Base-by-base conservation (phyloP, 2,797 vertebrate genomes). In the Mus spretus region DNA sequence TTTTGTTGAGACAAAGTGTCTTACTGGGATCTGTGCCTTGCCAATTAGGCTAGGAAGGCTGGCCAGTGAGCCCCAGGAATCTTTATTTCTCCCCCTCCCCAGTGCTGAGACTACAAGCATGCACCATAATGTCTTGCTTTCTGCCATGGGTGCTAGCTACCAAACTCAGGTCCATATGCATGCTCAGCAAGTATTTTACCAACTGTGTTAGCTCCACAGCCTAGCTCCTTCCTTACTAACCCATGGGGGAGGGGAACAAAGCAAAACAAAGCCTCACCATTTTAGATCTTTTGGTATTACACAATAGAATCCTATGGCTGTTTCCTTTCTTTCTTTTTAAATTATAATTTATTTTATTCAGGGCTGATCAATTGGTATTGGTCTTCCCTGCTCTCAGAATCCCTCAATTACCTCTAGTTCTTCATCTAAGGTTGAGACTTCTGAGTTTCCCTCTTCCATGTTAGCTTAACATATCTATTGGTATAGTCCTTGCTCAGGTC, bases 321-420 rank as follows among this genome's bases (percentile, higher is more conserved):
- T 93, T 63, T 85, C 26, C 40, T 82, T 82, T 28, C 22, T 61
- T 83, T 61, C 80, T 82, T 82, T 61, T 83, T 40, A 83, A 61
- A 61, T 61, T 61, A 83, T 28, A 61, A 83, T 61, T 83, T 61
- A 17, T 61, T 28, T 83, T 40, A 28, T 44, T 83, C 24, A 11
- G 3, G 24, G 57, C 57, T 83, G n/a, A 82, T 40, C 13, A 40
- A 31, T 82, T 82, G 80, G 12, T 59, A 40, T n/a, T 82, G 40
- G n/a, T 40, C 53, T 61, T 61, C 80, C 24, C n/a, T 61, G 55
- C 6, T 57, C 79, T 81, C 55, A 37, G 34, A n/a, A 59, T 81
- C 55, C 55, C 6, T 37, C 53, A 37, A 1, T 81, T 81, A n/a
- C 55, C n/a, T 81, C 20, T 37, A 26, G 53, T 37, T 81, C 79